phyloP scores from a whole-genome alignment of 2,797 vertebrate genomes.

The Rhinogobio ventralis region DNA sequence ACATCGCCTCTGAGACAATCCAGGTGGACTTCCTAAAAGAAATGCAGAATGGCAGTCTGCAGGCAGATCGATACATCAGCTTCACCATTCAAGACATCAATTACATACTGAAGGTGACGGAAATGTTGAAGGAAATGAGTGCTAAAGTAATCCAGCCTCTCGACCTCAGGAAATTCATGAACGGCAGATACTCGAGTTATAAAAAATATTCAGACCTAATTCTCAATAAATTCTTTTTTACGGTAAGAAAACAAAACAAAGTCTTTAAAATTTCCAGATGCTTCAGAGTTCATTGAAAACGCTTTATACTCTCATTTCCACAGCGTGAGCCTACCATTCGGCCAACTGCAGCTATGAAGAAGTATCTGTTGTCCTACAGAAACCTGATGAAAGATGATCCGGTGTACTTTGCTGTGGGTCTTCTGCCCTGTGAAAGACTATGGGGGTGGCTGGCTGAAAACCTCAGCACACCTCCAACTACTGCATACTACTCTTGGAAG shows the following conservation, averaged over 20 bases:
- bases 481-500: constrained; percentile 41
- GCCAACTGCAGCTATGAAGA: too few species aligned
- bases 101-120: constrained; percentile 23
- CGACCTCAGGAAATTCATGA: constrained; percentile 22
- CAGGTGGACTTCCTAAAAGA: constrained; percentile 22
- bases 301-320: too few species aligned
- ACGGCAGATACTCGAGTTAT: neutral
- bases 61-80: constrained; percentile 29
- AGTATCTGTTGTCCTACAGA: too few species aligned
- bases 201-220: too few species aligned
- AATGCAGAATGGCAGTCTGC: constrained; percentile 40
- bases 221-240: too few species aligned
- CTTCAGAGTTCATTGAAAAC: too few species aligned
- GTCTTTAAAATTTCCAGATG: too few species aligned
- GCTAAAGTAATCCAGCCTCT: neutral
- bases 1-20: constrained; percentile 14
- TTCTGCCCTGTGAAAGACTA: too few species aligned
- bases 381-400: too few species aligned
- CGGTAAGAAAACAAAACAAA: too few species aligned
- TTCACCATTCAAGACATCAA: constrained; percentile 44
- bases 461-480: constrained; percentile 30
- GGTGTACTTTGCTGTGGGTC: too few species aligned
- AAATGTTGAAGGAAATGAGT: constrained; percentile 36
- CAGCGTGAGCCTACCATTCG: neutral
- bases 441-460: neutral